Base-by-base conservation (phyloP, 2,113 vertebrate genomes). In the Mandrillus leucophaeus region DNA sequence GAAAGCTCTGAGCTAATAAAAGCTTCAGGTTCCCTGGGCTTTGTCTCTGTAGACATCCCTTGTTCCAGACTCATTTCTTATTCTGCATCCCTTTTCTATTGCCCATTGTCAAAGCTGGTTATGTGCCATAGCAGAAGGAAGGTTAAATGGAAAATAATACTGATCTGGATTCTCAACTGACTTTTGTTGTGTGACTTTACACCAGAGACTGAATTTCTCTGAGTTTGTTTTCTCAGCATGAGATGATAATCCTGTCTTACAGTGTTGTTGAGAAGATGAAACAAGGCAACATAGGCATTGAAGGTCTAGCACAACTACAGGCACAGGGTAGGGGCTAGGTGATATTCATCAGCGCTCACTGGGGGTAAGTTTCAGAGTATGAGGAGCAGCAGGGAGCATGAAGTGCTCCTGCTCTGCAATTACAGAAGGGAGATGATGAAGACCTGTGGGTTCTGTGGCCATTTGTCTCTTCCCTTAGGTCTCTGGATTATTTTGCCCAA, bases 401-500 rank as follows among this genome's bases (percentile, higher is more conserved):
- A 27, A 66, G 5, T 9, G 7, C 23, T 72, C 17, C n/a, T 12
- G 43, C 14, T 66, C 12, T 59, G 66, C 40, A 35, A 8, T 70
- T 87, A 17, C 23, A 70, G 61, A 79, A 92, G 38, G 17, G 16
- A 8, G 35, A 12, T 23, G 48, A 79, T 27, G n/a, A 78, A 85
- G 83, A 50, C 5, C 16, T 72, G 20, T 81, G 76, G 57, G 35
- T 57, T 95, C 30, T 55, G 20, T 64, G 81, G 50, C 11, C 90
- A 38, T 16, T 72, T 57, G 25, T 38, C 17, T 90, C 88, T 80
- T 85, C 48, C 43, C 4, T 90, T 83, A 64, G 78, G 22, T 81
- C 61, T 97, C 40, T 70, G 48, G 32, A 11, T 79, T 97, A 48
- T 96, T 48, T 57, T 59, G 50, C 66, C 78, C 86, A 88, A 88